Evolutionary conservation across 2,113 vertebrate genomes (phyloP).

Genomic region (Ptilorrhoa leucosticta): DNA sequence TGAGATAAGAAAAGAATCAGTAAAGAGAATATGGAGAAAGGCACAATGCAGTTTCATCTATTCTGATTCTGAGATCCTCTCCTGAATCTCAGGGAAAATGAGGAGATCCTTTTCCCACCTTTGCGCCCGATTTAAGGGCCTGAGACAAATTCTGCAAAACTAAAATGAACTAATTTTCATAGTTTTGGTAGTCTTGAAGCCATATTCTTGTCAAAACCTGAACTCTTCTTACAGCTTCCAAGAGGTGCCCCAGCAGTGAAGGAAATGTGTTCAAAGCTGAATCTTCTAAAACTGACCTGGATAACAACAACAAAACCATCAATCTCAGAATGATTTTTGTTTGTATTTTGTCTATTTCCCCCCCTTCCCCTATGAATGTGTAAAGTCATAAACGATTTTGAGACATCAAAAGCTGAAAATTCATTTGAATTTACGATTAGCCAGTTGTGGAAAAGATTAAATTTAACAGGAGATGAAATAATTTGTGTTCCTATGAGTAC

Average conservation of each 20-base stretch:
- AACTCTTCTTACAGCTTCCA: background rate
- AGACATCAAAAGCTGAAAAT: background rate
- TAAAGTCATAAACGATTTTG: accelerated
- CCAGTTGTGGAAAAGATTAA: background rate
- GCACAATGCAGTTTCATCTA: background rate
- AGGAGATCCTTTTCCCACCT: background rate
- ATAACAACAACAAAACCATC: background rate
- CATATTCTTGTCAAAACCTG: background rate
- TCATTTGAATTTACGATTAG: background rate
- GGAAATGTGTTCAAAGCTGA: background rate
- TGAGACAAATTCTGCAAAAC: background rate
- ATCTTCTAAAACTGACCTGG: background rate
- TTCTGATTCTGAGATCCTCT: background rate
- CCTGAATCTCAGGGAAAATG: background rate
- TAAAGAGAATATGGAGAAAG: background rate
- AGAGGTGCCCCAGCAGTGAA: background rate
- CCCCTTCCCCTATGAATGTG: background rate
- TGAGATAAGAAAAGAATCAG: background rate
- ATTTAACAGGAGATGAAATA: background rate
- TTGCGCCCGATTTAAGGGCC: background rate
- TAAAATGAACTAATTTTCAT: background rate
- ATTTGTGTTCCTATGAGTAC: background rate
- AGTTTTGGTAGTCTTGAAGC: background rate
- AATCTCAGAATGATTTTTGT: background rate
- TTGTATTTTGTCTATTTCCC: background rate